A percentile compares a stretch with the other conserved stretches of the same genome.
These are phyloP conservation scores for Acipenser transmontanus DNA, from an alignment of 2,797 vertebrate genomes.

Conservation along the genomic window DNA sequence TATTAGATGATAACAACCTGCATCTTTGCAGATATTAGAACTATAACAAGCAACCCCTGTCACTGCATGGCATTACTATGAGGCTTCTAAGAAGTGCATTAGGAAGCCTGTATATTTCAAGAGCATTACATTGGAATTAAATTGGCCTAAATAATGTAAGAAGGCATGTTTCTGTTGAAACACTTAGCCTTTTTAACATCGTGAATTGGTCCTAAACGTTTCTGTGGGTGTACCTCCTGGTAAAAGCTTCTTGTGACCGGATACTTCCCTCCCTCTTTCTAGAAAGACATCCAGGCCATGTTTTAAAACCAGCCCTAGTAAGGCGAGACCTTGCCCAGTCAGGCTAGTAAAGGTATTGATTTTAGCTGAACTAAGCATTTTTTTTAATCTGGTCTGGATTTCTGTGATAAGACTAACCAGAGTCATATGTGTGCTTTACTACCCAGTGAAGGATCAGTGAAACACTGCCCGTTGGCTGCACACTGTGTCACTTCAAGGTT, in stretches of 20 bases:
- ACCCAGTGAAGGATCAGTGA: no score
- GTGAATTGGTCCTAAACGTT: background rate
- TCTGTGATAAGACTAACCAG: no score
- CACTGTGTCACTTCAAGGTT: no score
- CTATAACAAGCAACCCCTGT: slow-evolving; percentile 13
- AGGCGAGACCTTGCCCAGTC: no score
- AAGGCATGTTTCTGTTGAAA: slow-evolving; percentile 9
- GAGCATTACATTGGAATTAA: slow-evolving; percentile 11
- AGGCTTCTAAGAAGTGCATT: slow-evolving; percentile 11
- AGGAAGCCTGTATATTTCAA: slow-evolving; percentile 8
- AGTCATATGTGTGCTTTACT: no score
- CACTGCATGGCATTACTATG: slow-evolving; percentile 12
- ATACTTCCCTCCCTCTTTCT: background rate
- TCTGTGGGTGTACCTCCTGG: background rate
- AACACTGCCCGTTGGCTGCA: no score
- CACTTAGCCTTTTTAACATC: slow-evolving; percentile 8
- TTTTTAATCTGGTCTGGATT: no score
- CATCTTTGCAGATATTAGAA: background rate
- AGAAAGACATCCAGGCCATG: no score
- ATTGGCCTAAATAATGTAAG: slow-evolving; percentile 13
- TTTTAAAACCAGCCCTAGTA: no score
- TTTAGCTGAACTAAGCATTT: no score
- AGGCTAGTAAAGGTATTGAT: no score
- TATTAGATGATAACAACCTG: slow-evolving; percentile 9
- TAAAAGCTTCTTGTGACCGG: background rate